Base-by-base conservation (phyloP, 2,113 vertebrate genomes). In the Tyto alba region DNA sequence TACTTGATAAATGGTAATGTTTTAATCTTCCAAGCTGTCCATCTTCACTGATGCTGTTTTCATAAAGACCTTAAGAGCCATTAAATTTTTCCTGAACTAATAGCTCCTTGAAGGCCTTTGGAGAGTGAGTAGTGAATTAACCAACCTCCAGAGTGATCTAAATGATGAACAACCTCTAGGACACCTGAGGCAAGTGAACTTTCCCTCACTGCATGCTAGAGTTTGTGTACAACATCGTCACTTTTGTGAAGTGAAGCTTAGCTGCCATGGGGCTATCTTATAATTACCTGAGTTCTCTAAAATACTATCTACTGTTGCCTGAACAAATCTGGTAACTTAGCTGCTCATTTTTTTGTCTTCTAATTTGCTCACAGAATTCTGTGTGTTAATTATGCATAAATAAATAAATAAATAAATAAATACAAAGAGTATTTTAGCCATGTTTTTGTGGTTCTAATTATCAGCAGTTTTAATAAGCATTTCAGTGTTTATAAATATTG, bases 31-130 rank as follows among this genome's bases (percentile, higher is more conserved):
- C 20, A 80, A 71, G 19, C 26, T 88, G 73, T 81, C 67, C 50
- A 22, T 62, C 12, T 10, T 91, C 50, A 83, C 86, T 91, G 47
- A 60, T 90, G 96, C 97, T 95, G 23, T 95, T 97, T 97, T 77
- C 63, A 89, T 87, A 87, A 56, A 27, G 47, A 78, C 34, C 25
- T 73, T 73, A 84, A 78, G 45, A 77, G 52, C 22, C 6, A 20
- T 81, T 93, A 36, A 86, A 75, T 95, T 95, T 75, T 96, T 21
- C 62, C 41, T 71, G 87, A 94, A 47, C 26, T 76, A 94, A 56
- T 79, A 47, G 21, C 27, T 93, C 76, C 63, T 93, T 84, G 40
- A 94, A 85, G n/a, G 68, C 17, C n/a, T 77, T 23, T 71, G 36
- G 56, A 90, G 36, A 60, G 3, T 23, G 40, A 88, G 38, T 64